Evolutionary conservation across 1,140 invertebrate species (phyloP).

Genomic region (Nylanderia fulva): DNA sequence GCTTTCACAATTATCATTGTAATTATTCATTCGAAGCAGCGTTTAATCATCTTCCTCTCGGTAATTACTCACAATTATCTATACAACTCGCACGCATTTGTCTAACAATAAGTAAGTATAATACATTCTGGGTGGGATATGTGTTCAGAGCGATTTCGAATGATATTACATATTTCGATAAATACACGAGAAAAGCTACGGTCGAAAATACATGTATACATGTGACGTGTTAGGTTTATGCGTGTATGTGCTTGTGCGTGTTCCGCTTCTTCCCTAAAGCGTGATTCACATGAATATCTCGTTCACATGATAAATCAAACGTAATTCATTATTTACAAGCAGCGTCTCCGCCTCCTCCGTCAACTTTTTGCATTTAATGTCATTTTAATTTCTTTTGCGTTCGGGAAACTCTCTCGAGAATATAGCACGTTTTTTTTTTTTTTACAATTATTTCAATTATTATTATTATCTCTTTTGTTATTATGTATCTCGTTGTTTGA

Average conservation of each 20-base stretch:
- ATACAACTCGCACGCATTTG: constrained; percentile 31
- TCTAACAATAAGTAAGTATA: constrained; percentile 49
- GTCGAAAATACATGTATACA: constrained; percentile 60
- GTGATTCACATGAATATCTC: constrained; percentile 17
- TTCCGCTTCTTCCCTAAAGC: background rate
- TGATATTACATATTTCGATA: constrained; percentile 67
- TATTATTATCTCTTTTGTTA: constrained; percentile 40
- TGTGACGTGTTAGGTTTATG: constrained; percentile 29
- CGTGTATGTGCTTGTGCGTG: background rate
- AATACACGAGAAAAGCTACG: constrained; percentile 69
- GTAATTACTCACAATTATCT: constrained; percentile 41
- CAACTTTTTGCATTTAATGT: background rate
- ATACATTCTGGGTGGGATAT: constrained; percentile 71
- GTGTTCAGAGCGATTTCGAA: constrained; percentile 67
- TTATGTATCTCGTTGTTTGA: constrained; percentile 20
- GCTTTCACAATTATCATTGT: background rate
- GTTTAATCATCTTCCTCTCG: constrained; percentile 1
- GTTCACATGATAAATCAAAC: constrained; percentile 42
- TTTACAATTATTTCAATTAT: constrained; percentile 12
- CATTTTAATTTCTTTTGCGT: background rate
- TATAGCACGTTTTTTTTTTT: too few species aligned
- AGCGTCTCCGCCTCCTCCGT: background rate
- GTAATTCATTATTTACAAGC: constrained; percentile 64
- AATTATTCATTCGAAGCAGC: constrained; percentile 34
- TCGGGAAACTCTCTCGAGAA: constrained; percentile 23